Percentiles rank a stretch among this genome's conserved stretches.
phyloP scores from a whole-genome alignment of 1,140 invertebrate genomes.

The Notospermus geniculatus region DNA sequence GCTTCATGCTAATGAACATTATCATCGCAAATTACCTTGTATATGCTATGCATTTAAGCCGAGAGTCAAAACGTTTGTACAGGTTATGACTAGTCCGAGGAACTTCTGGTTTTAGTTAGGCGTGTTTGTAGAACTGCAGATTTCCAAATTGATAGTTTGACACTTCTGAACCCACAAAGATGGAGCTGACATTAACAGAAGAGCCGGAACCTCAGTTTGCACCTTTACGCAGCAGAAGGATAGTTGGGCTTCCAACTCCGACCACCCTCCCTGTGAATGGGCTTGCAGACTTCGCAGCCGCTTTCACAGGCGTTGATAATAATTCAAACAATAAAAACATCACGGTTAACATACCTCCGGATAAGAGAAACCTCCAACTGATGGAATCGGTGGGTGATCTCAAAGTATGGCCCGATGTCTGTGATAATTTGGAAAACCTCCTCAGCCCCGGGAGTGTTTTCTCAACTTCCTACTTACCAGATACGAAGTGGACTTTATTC shows the following conservation, averaged over 20 bases:
- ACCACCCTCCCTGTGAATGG: no score
- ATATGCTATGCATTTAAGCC: slow-evolving; percentile 30
- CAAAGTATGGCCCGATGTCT: not conserved
- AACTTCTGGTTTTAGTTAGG: no score
- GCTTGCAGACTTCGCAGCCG: no score
- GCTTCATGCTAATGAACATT: slow-evolving; percentile 40
- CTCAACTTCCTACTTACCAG: slow-evolving; percentile 26
- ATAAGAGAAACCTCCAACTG: not conserved
- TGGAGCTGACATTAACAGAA: not conserved
- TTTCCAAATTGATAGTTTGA: not conserved
- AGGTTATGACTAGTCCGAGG: not conserved
- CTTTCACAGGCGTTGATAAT: no score
- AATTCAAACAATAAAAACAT: no score
- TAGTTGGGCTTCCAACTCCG: no score
- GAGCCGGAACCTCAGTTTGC: no score
- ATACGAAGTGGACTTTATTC: slow-evolving; percentile 29
- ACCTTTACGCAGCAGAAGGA: no score
- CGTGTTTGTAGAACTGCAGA: not conserved
- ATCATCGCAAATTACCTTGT: slow-evolving; percentile 45
- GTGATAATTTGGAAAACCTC: not conserved
- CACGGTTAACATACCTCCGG: not conserved
- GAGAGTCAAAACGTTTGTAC: slow-evolving; percentile 10
- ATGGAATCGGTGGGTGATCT: no score
- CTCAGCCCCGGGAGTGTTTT: slow-evolving; percentile 38
- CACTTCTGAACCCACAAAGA: not conserved